A percentile compares a stretch with the other conserved stretches of the same genome.
phyloP scores from a whole-genome alignment of 37 sponge, comb jelly and placozoan genomes.

The Geodia barretti region DNA sequence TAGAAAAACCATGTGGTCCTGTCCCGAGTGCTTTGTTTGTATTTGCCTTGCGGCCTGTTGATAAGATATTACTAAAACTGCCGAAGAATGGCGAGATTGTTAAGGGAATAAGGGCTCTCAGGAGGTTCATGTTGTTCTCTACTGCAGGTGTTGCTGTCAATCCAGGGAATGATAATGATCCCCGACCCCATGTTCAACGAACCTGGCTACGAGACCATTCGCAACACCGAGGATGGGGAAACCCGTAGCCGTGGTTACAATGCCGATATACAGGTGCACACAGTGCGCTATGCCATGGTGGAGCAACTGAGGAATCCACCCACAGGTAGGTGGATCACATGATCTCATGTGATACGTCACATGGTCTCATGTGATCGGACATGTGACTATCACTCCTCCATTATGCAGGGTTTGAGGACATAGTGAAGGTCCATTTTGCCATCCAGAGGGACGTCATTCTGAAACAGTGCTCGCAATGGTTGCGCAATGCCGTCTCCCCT shows the following conservation, averaged over 20 bases:
- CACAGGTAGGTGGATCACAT: slow-evolving; percentile 33
- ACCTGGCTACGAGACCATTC: slow-evolving; percentile 88
- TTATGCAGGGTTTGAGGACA: slow-evolving; percentile 73
- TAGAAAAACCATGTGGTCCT: too few species aligned
- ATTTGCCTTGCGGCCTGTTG: too few species aligned
- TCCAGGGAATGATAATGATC: slow-evolving; percentile 89
- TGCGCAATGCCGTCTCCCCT: slow-evolving; percentile 53
- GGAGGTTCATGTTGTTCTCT: too few species aligned
- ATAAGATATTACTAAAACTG: too few species aligned
- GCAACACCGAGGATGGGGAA: slow-evolving; percentile 84
- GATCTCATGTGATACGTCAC: neutral
- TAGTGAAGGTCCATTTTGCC: slow-evolving; percentile 74
- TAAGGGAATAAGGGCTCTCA: too few species aligned
- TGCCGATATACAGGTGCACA: slow-evolving; percentile 69
- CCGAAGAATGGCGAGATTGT: too few species aligned
- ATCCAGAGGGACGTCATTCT: slow-evolving; percentile 64
- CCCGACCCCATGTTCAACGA: slow-evolving; percentile 95
- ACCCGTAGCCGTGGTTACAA: slow-evolving; percentile 72
- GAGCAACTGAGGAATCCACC: slow-evolving; percentile 83
- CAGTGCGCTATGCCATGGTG: slow-evolving; percentile 85
- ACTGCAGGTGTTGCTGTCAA: slow-evolving; percentile 81
- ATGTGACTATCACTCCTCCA: neutral
- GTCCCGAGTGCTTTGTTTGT: too few species aligned
- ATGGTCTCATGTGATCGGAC: neutral
- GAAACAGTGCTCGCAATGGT: slow-evolving; percentile 80